Conservation (phyloP, 2,113 vertebrate species). For the Eclectus roratus region DNA sequence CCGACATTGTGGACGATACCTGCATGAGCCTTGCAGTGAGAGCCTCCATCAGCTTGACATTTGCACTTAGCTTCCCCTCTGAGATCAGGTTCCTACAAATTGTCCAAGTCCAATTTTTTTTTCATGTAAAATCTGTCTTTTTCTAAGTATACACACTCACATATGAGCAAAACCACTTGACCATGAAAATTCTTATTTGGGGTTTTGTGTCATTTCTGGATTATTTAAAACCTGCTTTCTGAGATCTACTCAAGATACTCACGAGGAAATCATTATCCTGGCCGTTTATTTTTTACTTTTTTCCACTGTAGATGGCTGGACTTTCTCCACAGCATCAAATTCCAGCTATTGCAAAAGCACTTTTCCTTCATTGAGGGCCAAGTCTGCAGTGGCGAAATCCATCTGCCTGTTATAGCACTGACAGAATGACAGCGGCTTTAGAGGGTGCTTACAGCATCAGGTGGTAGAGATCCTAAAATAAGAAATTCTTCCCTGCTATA, state of each 20-base stretch:
- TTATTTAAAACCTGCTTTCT: background rate
- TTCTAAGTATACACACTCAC: accelerated
- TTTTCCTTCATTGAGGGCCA: background rate
- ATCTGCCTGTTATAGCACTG: background rate
- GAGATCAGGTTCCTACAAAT: background rate
- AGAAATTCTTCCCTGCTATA: background rate
- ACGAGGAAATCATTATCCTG: background rate
- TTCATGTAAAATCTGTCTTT: background rate
- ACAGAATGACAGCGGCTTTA: background rate
- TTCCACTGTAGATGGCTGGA: background rate
- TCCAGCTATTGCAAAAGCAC: background rate
- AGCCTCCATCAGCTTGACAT: background rate
- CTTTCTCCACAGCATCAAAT: background rate
- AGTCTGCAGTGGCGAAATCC: background rate
- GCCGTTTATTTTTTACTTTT: background rate
- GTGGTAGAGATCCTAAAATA: background rate
- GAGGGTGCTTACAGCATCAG: background rate
- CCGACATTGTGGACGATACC: background rate
- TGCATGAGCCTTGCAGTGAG: background rate
- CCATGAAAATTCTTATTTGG: background rate
- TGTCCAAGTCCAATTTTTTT: background rate
- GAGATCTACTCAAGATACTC: background rate
- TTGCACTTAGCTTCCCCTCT: background rate
- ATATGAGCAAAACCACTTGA: background rate
- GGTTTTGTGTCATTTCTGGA: background rate